A percentile compares a stretch with the other conserved stretches of the same genome.
Conservation (phyloP, 2,888 invertebrate genomes). For the Stenodema calcarata region DNA sequence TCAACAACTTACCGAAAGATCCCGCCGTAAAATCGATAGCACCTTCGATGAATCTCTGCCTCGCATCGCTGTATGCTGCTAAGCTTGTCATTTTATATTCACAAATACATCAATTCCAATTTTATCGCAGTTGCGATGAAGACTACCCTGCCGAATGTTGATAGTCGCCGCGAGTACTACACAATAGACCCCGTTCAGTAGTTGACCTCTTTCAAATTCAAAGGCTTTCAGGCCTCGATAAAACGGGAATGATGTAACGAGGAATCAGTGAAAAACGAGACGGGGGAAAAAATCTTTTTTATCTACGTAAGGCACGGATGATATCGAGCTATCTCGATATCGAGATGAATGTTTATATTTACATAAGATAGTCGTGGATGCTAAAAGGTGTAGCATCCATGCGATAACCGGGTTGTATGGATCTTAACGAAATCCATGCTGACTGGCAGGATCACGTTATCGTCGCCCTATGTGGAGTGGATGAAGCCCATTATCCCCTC, state of each 20-base stretch:
- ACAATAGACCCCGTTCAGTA: neutral
- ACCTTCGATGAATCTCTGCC: slow-evolving; percentile 63
- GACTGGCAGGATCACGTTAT: too few species aligned
- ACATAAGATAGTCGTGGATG: neutral
- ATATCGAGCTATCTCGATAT: neutral
- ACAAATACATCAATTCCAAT: slow-evolving; percentile 6
- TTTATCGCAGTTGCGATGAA: neutral
- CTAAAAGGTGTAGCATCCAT: too few species aligned
- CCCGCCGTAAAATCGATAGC: slow-evolving; percentile 83
- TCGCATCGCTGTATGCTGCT: slow-evolving; percentile 31
- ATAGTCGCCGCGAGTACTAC: neutral
- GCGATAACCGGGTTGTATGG: too few species aligned
- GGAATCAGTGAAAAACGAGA: neutral
- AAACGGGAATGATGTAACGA: neutral
- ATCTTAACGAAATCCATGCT: too few species aligned
- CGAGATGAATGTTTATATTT: neutral
- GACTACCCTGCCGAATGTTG: neutral
- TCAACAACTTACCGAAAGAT: slow-evolving; percentile 70
- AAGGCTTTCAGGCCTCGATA: neutral
- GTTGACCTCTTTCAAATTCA: neutral
- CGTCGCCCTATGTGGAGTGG: too few species aligned
- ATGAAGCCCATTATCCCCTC: too few species aligned
- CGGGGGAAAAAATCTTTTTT: neutral
- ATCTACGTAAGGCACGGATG: too few species aligned
- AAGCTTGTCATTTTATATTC: slow-evolving; percentile 16